Conservation (phyloP, 2,113 vertebrate genomes). For the Pelusios castaneus region DNA sequence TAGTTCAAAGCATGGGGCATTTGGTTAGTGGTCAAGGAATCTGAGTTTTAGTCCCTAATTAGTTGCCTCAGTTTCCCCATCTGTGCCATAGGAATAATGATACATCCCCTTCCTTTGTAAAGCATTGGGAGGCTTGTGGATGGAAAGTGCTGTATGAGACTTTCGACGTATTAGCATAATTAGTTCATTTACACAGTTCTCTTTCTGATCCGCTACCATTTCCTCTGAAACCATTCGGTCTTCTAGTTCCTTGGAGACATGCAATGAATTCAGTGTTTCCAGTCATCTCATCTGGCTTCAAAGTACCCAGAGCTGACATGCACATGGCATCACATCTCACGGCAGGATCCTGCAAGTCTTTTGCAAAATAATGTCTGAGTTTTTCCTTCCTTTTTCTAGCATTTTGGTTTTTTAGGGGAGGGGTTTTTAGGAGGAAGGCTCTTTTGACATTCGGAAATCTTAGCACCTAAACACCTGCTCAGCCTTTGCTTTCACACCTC, state of each 20-base stretch:
- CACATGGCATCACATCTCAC: neutral
- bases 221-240: no score
- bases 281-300: neutral
- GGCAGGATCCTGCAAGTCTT: neutral
- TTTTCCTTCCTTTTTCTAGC: no score
- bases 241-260: no score
- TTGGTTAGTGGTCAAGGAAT: accelerated
- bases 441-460: no score
- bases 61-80: neutral
- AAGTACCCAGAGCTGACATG: accelerated
- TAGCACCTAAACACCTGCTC: no score
- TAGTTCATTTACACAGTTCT: accelerated
- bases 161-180: accelerated
- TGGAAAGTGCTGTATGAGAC: neutral
- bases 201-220: accelerated
- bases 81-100: neutral
- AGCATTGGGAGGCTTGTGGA: no score
- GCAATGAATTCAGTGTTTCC: neutral
- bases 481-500: no score
- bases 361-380: no score
- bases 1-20: neutral
- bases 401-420: no score
- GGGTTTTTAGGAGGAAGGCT: no score
- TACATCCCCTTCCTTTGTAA: no score
- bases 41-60: neutral